These are phyloP conservation scores for Serranus cabrilla DNA, from an alignment of 2,797 vertebrate genomes.

Conservation along the genomic window DNA sequence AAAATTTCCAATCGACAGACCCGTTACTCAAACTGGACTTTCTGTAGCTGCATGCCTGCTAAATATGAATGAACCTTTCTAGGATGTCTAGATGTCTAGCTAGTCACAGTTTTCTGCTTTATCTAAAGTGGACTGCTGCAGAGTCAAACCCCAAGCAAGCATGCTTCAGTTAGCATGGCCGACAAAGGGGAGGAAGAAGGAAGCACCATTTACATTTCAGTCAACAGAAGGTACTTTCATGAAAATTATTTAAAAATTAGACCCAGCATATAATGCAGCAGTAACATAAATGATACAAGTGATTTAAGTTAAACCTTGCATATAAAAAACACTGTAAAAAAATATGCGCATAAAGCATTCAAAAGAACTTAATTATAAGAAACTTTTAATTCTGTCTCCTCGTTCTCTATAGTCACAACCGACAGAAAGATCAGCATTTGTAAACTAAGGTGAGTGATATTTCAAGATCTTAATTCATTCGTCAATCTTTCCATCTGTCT, in stretches of 20 bases:
- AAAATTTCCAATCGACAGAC: background rate
- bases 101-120: too few species aligned
- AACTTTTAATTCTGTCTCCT: background rate
- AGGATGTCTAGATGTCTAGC: too few species aligned
- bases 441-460: constrained; percentile 58
- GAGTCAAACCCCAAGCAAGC: too few species aligned
- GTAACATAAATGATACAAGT: background rate
- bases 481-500: constrained; percentile 69
- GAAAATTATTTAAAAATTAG: background rate
- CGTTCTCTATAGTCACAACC: background rate
- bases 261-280: background rate
- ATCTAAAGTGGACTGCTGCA: too few species aligned
- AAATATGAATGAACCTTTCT: too few species aligned
- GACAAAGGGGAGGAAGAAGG: too few species aligned
- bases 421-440: constrained; percentile 40
- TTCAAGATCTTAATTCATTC: constrained; percentile 79
- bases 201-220: too few species aligned
- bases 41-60: background rate
- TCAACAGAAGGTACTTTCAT: too few species aligned
- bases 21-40: background rate
- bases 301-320: background rate
- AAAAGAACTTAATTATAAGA: background rate
- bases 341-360: background rate
- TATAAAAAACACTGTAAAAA: background rate
- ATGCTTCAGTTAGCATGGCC: too few species aligned